Conservation (phyloP, 2,888 invertebrate genomes). For the Amphiduros pacificus region DNA sequence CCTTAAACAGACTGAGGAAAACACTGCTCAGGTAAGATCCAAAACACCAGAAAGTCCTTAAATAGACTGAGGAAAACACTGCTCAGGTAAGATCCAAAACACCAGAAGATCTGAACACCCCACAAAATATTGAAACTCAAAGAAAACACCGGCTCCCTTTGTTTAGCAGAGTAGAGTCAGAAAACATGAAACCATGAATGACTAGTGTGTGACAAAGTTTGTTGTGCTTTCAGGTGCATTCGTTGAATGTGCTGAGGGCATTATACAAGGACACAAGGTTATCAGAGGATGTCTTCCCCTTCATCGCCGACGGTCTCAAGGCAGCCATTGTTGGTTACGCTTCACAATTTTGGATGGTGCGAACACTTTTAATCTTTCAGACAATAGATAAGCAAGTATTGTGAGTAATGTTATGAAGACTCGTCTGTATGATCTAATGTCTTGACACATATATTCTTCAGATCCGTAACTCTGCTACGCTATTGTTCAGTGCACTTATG, state of each 20-base stretch:
- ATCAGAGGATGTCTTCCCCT: slow-evolving; percentile 71
- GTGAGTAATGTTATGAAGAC: not conserved
- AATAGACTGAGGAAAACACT: slow-evolving; percentile 14
- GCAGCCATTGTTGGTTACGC: slow-evolving; percentile 76
- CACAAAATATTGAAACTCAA: too few relatives aligned
- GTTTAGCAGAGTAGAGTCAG: too few relatives aligned
- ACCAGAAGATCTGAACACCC: too few relatives aligned
- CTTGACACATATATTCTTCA: slow-evolving; percentile 33
- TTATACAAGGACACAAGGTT: slow-evolving; percentile 78
- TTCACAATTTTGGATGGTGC: slow-evolving; percentile 76
- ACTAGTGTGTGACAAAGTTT: too few relatives aligned
- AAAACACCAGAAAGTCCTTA: too few relatives aligned
- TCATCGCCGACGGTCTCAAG: slow-evolving; percentile 72
- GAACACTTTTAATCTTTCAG: slow-evolving; percentile 35
- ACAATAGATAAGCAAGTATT: not conserved
- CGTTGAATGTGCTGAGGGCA: slow-evolving; percentile 83
- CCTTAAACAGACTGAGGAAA: slow-evolving; percentile 8
- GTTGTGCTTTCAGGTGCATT: slow-evolving; percentile 66
- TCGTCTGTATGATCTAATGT: not conserved
- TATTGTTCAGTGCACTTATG: slow-evolving; percentile 81
- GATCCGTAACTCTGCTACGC: slow-evolving; percentile 77
- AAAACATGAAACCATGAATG: too few relatives aligned
- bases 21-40: slow-evolving; percentile 23
- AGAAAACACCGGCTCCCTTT: too few relatives aligned
- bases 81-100: slow-evolving; percentile 23